Evolutionary conservation across 2,888 invertebrate species (phyloP).

Genomic region (Rhopalosiphum nymphaeae): DNA sequence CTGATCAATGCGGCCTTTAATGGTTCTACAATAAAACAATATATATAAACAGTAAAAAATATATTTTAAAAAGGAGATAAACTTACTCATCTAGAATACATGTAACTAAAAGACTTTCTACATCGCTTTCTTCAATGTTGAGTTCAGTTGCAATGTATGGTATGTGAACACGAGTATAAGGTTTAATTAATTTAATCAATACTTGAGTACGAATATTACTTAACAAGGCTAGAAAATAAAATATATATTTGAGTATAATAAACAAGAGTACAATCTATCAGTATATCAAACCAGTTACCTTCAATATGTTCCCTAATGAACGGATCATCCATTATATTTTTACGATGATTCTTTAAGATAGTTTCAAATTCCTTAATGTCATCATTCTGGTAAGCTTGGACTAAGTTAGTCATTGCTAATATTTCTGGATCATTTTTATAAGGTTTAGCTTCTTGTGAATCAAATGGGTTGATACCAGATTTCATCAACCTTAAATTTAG

Average conservation of each 20-base stretch:
- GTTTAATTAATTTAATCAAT: constrained; percentile 95
- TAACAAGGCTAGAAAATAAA: constrained; percentile 79
- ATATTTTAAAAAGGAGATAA: background rate
- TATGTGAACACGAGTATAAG: constrained; percentile 97
- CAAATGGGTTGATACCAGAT: constrained; percentile 99
- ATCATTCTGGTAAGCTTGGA: constrained; percentile 96
- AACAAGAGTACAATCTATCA: background rate
- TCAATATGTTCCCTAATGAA: constrained; percentile 99
- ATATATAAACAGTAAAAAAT: background rate
- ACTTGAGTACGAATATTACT: constrained; percentile 96
- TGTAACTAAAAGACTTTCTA: constrained; percentile 95
- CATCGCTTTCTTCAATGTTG: constrained; percentile 93
- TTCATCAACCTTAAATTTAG: constrained; percentile 87
- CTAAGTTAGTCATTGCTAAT: constrained; percentile 98
- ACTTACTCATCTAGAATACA: constrained; percentile 96
- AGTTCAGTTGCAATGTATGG: constrained; percentile 96
- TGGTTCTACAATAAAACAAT: constrained; percentile 75
- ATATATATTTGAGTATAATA: background rate
- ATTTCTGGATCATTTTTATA: constrained; percentile 99
- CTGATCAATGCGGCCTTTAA: constrained; percentile 91
- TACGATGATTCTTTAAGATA: constrained; percentile 91
- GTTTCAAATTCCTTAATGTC: constrained; percentile 98
- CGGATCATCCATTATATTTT: constrained; percentile 99
- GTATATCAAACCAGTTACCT: constrained; percentile 71
- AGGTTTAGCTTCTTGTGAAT: constrained; percentile 99